Base-by-base conservation (phyloP, 1,140 invertebrate genomes). In the Periplaneta americana region DNA sequence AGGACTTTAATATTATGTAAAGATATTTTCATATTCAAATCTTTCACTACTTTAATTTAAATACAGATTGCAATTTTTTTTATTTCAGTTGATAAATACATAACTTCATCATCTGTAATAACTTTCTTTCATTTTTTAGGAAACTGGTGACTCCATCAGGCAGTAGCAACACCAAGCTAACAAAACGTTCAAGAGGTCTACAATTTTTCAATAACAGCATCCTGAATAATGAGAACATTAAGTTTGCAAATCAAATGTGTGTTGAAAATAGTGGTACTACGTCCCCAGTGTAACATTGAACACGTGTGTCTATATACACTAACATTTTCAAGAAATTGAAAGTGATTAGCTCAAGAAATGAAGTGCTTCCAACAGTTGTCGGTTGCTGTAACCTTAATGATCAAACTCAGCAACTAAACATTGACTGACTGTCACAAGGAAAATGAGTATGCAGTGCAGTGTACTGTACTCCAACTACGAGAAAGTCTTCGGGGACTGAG, bases 221-320 rank as follows among this genome's bases (percentile, higher is more conserved):
- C 32, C 17, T 33, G 15, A 81, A 81, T 32, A 34, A 39, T 22
- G 80, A 81, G 34, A 34, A 37, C 35, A 31, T 81, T 17, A 48
- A 74, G 10, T 81, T 81, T 77, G 80, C 33, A 15, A 81, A 74
- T 31, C 35, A 81, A 77, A 76, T 81, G 80, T 81, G 80, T 34
- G 74, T 17, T 17, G 80, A 81, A 31, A 76, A 75, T 15, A 75
- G 18, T 9, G 48, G 22, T 11, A 77, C 74, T n/a, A 34, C 17
- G 13, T 57, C 79, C 6, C 31, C 39, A 35, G 33, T 74, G 32
- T 6, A 28, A 18, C 22, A n/a, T 33, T 15, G 33, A 34, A 15
- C 33, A 15, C 10, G 11, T 2, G 33, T 22, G 28, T 15, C 11
- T 15, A 34, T 78, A 31, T 11, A 57, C 35, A 48, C 35, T 15